These are phyloP conservation scores for Acleris literana DNA, from an alignment of 2,888 invertebrate genomes.

Conservation along the genomic window DNA sequence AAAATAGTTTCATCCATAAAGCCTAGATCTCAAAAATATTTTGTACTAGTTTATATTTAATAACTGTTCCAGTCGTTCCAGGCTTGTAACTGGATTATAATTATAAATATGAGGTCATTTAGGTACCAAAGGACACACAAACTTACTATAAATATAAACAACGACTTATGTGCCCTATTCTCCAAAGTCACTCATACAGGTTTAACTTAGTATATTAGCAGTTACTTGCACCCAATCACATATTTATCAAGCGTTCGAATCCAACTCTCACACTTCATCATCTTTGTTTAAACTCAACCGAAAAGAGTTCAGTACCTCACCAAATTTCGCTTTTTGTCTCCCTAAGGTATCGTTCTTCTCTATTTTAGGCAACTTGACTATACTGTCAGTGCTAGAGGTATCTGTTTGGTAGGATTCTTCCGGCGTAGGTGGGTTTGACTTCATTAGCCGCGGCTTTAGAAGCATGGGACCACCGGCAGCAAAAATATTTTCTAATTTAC, in stretches of 20 bases:
- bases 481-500: constrained; percentile 71
- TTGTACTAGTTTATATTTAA: too few relatives aligned
- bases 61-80: too few relatives aligned
- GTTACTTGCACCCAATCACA: too few relatives aligned
- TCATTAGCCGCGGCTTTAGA: constrained; percentile 63
- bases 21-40: too few relatives aligned
- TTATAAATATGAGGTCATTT: not conserved
- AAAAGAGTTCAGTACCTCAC: constrained; percentile 74
- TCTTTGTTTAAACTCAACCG: constrained; percentile 68
- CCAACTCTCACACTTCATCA: constrained; percentile 56
- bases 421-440: constrained; percentile 68
- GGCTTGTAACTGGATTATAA: too few relatives aligned
- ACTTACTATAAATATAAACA: too few relatives aligned
- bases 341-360: constrained; percentile 77
- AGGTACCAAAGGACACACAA: too few relatives aligned
- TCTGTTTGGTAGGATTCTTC: constrained; percentile 68
- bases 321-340: constrained; percentile 71
- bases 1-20: too few relatives aligned
- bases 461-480: constrained; percentile 65
- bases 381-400: constrained; percentile 64
- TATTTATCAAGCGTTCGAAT: too few relatives aligned
- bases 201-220: too few relatives aligned
- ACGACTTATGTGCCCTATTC: too few relatives aligned
- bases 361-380: constrained; percentile 65
- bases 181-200: too few relatives aligned